These are phyloP conservation scores for Merodon equestris DNA, from an alignment of 2,888 invertebrate genomes.

Conservation along the genomic window DNA sequence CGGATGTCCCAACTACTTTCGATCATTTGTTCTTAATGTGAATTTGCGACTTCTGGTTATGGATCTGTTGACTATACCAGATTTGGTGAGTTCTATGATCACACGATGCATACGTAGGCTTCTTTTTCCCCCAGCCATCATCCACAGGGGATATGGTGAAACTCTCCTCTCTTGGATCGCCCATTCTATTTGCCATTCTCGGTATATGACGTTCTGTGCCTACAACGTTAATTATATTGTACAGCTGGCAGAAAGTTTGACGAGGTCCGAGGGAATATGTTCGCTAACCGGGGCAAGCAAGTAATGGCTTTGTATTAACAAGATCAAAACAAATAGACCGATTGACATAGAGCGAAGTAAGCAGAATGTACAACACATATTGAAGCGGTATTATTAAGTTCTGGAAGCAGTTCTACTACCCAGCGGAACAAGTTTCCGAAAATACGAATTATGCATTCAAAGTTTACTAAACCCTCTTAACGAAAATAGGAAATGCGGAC, in stretches of 20 bases:
- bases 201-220: conserved; percentile 7
- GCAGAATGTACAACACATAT: conserved; percentile 16
- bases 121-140: no score
- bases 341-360: conserved; percentile 32
- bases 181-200: no score
- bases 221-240: conserved; percentile 52
- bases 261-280: conserved; percentile 7
- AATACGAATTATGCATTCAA: conserved; percentile 23
- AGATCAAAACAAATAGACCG: conserved; percentile 16
- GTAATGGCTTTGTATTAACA: background rate
- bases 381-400: conserved; percentile 58
- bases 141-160: no score
- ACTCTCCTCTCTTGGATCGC: no score
- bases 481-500: conserved; percentile 7
- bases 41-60: conserved; percentile 6
- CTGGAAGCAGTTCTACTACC: conserved; percentile 26
- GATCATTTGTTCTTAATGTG: conserved; percentile 34
- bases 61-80: background rate
- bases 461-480: background rate
- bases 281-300: conserved; percentile 34
- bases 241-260: conserved; percentile 53
- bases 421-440: conserved; percentile 43
- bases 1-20: conserved; percentile 51
- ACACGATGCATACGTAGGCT: no score
- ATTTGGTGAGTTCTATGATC: background rate